These are phyloP conservation scores for Florisuga fusca DNA, from an alignment of 2,797 vertebrate genomes.

Conservation along the genomic window DNA sequence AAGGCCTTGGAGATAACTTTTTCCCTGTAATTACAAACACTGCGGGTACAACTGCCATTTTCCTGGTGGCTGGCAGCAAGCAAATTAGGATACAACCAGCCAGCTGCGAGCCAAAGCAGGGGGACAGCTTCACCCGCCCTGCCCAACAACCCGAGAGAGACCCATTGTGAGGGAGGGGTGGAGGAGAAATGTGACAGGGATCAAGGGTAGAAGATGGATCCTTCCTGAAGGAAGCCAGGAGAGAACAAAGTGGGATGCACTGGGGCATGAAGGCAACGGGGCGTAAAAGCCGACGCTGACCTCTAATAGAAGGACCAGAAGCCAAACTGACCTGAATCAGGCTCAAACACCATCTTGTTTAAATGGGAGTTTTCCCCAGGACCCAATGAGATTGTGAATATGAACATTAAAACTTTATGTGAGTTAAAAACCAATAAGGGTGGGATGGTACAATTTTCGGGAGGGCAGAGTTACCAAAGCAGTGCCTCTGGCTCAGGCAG, in stretches of 20 bases:
- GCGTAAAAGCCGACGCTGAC: neutral
- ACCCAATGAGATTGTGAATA: neutral
- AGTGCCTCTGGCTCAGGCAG: neutral
- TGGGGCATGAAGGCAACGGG: neutral
- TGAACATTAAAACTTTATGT: rapidly evolving
- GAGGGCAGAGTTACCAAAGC: neutral
- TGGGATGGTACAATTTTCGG: neutral
- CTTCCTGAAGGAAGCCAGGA: neutral
- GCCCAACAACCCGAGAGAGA: neutral
- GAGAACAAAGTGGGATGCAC: neutral
- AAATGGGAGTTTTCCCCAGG: neutral
- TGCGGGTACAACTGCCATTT: neutral
- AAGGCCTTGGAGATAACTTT: constrained; percentile 26
- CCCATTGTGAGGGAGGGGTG: neutral
- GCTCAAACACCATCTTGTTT: neutral
- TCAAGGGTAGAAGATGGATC: neutral
- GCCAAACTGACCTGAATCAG: neutral
- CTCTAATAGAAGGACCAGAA: neutral
- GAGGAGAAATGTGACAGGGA: neutral
- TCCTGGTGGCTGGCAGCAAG: neutral
- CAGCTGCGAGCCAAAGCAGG: neutral
- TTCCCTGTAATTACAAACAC: constrained; percentile 8
- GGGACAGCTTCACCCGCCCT: neutral
- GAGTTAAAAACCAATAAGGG: neutral
- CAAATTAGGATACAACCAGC: neutral